Conservation (phyloP, 1,140 invertebrate species). For the Hypsibius dujardini region DNA sequence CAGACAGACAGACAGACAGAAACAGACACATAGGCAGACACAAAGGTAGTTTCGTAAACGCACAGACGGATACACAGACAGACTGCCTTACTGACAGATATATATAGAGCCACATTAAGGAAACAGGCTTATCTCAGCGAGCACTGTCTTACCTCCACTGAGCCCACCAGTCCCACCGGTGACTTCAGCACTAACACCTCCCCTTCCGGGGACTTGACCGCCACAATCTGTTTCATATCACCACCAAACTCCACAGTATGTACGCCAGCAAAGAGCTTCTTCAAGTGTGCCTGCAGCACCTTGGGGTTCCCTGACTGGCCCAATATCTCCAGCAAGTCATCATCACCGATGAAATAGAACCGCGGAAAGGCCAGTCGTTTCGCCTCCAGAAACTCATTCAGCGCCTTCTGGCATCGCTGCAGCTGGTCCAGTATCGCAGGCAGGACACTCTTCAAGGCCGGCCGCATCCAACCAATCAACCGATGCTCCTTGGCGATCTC, state of each 20-base stretch:
- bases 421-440: slow-evolving; percentile 67
- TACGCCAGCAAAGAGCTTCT: slow-evolving; percentile 84
- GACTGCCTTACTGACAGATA: slow-evolving; percentile 4
- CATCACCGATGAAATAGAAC: slow-evolving; percentile 89
- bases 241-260: slow-evolving; percentile 51
- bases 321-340: slow-evolving; percentile 79
- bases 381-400: slow-evolving; percentile 80
- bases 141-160: slow-evolving; percentile 51
- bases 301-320: slow-evolving; percentile 61
- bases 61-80: too few relatives aligned
- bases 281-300: slow-evolving; percentile 75
- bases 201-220: slow-evolving; percentile 60
- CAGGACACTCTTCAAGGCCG: slow-evolving; percentile 51
- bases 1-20: too few relatives aligned
- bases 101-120: neutral
- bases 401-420: slow-evolving; percentile 71
- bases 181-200: slow-evolving; percentile 59
- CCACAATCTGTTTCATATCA: slow-evolving; percentile 44
- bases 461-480: neutral
- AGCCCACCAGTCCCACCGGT: slow-evolving; percentile 52
- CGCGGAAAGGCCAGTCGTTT: slow-evolving; percentile 1
- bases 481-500: neutral
- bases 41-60: too few relatives aligned
- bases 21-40: too few relatives aligned
- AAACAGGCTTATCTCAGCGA: too few relatives aligned